Evolutionary conservation across 2,888 invertebrate genomes (phyloP).

Genomic region (Nomada fucata): DNA sequence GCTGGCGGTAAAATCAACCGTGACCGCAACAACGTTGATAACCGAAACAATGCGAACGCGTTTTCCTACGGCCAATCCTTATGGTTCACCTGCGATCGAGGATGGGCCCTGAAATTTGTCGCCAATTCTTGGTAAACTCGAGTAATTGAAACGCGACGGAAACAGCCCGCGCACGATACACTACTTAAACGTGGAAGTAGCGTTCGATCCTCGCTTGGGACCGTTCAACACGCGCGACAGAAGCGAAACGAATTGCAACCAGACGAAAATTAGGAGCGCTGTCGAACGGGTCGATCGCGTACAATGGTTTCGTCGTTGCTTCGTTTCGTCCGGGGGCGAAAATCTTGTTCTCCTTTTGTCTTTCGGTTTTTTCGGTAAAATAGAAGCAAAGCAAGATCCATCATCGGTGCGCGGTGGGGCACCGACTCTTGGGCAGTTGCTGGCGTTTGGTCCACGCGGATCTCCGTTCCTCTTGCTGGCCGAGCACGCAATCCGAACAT

Average conservation of each 20-base stretch:
- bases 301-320: background rate
- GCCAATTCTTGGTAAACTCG: background rate
- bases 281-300: too few relatives aligned
- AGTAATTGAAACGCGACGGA: conserved; percentile 25
- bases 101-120: background rate
- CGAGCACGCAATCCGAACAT: conserved; percentile 9
- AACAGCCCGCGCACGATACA: conserved; percentile 11
- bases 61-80: background rate
- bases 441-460: conserved; percentile 54
- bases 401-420: conserved; percentile 47
- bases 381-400: conserved; percentile 12
- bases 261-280: too few relatives aligned
- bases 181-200: too few relatives aligned
- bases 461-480: conserved; percentile 36
- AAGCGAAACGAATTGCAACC: too few relatives aligned
- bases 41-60: background rate
- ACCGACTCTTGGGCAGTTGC: conserved; percentile 56
- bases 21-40: conserved; percentile 14
- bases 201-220: too few relatives aligned
- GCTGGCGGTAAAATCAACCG: conserved; percentile 27
- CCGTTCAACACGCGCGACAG: too few relatives aligned
- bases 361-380: background rate
- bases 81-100: background rate
- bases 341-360: background rate
- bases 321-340: background rate